A percentile compares a stretch with the other conserved stretches of the same genome.
phyloP scores from a whole-genome alignment of 2,797 vertebrate species.

The Florisuga fusca region DNA sequence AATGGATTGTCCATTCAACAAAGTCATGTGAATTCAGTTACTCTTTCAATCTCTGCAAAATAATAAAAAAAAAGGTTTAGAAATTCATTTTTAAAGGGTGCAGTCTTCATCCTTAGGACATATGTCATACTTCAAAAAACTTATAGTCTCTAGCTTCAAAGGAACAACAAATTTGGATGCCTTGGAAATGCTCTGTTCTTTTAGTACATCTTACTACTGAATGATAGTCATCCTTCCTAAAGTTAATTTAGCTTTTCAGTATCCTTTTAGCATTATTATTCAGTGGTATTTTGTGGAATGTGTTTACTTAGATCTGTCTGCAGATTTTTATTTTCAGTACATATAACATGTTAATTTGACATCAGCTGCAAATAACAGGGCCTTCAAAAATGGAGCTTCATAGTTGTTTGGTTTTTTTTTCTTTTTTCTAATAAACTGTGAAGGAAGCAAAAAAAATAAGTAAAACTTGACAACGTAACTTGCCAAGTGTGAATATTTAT shows the following conservation, averaged over 20 bases:
- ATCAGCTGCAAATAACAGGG: slow-evolving; percentile 49
- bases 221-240: background rate
- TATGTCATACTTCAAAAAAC: background rate
- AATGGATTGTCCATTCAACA: background rate
- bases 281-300: slow-evolving; percentile 39
- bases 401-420: background rate
- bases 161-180: background rate
- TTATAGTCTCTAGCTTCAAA: background rate
- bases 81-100: background rate
- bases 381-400: slow-evolving; percentile 57
- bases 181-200: background rate
- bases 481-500: background rate
- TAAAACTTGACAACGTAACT: background rate
- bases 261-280: slow-evolving; percentile 34
- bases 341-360: slow-evolving; percentile 48
- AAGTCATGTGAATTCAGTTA: background rate
- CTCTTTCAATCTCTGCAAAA: background rate
- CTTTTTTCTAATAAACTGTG: slow-evolving; percentile 42
- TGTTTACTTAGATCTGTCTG: slow-evolving; percentile 41
- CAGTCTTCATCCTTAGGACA: background rate
- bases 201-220: background rate
- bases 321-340: slow-evolving; percentile 60
- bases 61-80: background rate
- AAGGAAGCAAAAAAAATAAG: slow-evolving; percentile 56
- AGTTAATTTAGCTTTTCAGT: slow-evolving; percentile 35